These are phyloP conservation scores for Spatulosminthurus flaviceps DNA, from an alignment of 2,888 invertebrate genomes.

Conservation along the genomic window DNA sequence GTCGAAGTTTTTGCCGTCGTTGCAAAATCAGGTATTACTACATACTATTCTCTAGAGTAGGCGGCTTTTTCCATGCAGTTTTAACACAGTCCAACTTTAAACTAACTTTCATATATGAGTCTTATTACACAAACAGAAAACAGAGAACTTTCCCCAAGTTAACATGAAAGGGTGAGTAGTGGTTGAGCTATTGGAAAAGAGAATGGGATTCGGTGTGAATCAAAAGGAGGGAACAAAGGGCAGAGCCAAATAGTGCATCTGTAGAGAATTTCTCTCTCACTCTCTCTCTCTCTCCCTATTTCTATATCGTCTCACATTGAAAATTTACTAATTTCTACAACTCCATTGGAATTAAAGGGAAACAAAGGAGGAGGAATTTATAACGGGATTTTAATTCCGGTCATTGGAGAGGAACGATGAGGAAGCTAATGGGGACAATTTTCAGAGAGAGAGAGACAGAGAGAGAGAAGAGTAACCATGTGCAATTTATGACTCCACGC, in stretches of 20 bases:
- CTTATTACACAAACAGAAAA: no score
- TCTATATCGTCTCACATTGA: no score
- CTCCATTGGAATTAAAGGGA: neutral
- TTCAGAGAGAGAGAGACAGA: no score
- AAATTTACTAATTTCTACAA: no score
- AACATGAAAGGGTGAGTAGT: neutral
- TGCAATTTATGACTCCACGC: neutral
- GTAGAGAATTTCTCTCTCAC: neutral
- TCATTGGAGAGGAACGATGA: constrained; percentile 4
- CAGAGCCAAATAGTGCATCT: neutral
- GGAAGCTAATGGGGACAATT: constrained; percentile 1
- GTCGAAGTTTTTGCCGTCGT: neutral
- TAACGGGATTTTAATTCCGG: constrained; percentile 9
- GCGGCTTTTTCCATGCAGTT: neutral
- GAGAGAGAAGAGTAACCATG: neutral
- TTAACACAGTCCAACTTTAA: neutral
- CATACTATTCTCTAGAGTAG: neutral
- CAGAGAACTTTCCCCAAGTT: no score
- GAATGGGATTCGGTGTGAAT: no score
- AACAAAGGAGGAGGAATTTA: neutral
- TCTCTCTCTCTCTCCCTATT: neutral
- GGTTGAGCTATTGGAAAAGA: neutral
- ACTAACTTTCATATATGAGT: no score
- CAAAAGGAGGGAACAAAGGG: constrained; percentile 5
- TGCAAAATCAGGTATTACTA: neutral